Evolutionary conservation across 2,797 vertebrate genomes (phyloP).

Genomic region (Lateolabrax maculatus): DNA sequence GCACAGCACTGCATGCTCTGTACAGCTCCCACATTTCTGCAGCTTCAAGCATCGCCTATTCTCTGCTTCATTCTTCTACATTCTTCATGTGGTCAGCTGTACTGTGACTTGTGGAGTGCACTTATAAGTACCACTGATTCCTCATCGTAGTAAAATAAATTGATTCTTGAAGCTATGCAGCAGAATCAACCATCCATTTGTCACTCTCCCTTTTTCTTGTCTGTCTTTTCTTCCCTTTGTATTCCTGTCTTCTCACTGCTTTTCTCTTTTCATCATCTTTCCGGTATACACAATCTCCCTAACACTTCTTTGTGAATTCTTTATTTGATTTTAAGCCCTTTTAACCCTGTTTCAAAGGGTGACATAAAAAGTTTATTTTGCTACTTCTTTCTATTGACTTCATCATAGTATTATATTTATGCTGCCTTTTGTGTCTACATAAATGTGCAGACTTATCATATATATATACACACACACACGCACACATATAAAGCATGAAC

Average conservation of each 20-base stretch:
- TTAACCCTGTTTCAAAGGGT: too few relatives aligned
- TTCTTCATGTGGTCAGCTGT: background rate
- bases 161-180: background rate
- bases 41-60: background rate
- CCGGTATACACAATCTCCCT: background rate
- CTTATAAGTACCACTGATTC: background rate
- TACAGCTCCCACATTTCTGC: constrained; percentile 1
- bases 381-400: too few relatives aligned
- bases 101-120: background rate
- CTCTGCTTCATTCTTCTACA: background rate
- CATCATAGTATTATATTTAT: too few relatives aligned
- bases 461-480: too few relatives aligned
- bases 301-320: background rate
- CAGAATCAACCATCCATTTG: background rate
- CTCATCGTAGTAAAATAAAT: background rate
- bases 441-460: too few relatives aligned
- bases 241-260: background rate
- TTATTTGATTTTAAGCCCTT: background rate
- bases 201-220: background rate
- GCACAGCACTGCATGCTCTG: background rate
- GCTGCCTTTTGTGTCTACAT: too few relatives aligned
- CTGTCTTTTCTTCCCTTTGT: background rate
- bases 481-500: too few relatives aligned
- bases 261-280: background rate
- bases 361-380: too few relatives aligned